phyloP scores from a whole-genome alignment of 2,888 invertebrate species.

The Sacculina carcini region DNA sequence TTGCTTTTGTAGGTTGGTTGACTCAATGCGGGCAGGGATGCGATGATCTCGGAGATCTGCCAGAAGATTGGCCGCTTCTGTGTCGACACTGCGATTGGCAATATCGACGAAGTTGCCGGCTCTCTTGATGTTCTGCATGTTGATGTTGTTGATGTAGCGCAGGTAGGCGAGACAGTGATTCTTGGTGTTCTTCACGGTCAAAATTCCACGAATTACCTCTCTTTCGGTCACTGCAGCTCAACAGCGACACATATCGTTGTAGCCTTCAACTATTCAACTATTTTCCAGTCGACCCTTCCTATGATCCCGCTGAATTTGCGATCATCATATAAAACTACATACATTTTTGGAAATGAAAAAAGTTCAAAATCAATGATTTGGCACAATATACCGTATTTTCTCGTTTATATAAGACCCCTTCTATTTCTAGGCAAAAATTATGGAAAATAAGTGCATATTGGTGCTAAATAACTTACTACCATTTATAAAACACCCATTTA shows the following conservation, averaged over 20 bases:
- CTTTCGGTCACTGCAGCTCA: constrained; percentile 59
- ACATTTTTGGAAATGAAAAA: no score
- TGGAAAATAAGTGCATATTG: no score
- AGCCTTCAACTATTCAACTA: no score
- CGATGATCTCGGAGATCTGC: constrained; percentile 68
- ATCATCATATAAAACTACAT: no score
- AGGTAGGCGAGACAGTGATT: constrained; percentile 86
- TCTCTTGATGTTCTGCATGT: constrained; percentile 73
- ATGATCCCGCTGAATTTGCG: no score
- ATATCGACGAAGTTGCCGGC: constrained; percentile 89
- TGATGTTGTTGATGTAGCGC: constrained; percentile 88
- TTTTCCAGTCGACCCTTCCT: no score
- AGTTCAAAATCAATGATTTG: no score
- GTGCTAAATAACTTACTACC: no score
- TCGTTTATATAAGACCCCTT: no score
- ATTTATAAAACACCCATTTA: no score
- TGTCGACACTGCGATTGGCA: constrained; percentile 64
- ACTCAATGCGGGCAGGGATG: constrained; percentile 62
- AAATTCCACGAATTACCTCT: constrained; percentile 82
- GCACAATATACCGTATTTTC: no score
- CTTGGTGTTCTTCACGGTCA: constrained; percentile 76
- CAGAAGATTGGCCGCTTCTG: constrained; percentile 67
- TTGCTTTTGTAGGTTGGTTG: constrained; percentile 64
- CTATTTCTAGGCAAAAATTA: no score
- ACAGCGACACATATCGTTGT: neutral